Percentiles rank a stretch among this genome's conserved stretches.
phyloP scores from a whole-genome alignment of 2,113 vertebrate genomes.

The Hypocryptadius cinnamomeus region DNA sequence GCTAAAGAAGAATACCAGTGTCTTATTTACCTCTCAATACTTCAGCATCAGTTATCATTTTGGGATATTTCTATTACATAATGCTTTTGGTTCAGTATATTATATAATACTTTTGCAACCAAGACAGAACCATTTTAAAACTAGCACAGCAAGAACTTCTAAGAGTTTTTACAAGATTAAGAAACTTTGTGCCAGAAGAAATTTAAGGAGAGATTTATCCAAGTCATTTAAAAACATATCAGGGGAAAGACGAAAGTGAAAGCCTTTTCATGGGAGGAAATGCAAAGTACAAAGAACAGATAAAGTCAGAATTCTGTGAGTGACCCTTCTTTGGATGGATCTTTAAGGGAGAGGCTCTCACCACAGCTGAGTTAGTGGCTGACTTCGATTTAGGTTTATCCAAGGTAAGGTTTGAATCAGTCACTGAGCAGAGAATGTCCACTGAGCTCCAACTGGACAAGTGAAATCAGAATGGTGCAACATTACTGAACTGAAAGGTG shows the following conservation, averaged over 20 bases:
- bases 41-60: not conserved
- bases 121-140: not conserved
- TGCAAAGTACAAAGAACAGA: not conserved
- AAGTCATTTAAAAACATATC: not conserved
- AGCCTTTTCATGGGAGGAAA: not conserved
- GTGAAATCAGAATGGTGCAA: not conserved
- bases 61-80: not conserved
- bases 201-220: not conserved
- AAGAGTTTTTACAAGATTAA: not conserved
- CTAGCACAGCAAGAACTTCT: not conserved
- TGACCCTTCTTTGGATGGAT: not conserved
- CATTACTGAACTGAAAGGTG: not conserved
- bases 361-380: not conserved
- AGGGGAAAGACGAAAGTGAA: not conserved
- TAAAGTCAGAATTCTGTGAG: not conserved
- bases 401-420: not conserved
- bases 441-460: accelerated
- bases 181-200: not conserved
- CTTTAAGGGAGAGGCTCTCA: not conserved
- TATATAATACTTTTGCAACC: not conserved
- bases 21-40: not conserved
- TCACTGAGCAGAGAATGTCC: not conserved
- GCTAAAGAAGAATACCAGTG: not conserved
- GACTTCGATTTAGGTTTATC: not conserved
- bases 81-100: not conserved